These are phyloP conservation scores for Callyntrura sp. DNA, from an alignment of 2,888 invertebrate species.

Conservation along the genomic window DNA sequence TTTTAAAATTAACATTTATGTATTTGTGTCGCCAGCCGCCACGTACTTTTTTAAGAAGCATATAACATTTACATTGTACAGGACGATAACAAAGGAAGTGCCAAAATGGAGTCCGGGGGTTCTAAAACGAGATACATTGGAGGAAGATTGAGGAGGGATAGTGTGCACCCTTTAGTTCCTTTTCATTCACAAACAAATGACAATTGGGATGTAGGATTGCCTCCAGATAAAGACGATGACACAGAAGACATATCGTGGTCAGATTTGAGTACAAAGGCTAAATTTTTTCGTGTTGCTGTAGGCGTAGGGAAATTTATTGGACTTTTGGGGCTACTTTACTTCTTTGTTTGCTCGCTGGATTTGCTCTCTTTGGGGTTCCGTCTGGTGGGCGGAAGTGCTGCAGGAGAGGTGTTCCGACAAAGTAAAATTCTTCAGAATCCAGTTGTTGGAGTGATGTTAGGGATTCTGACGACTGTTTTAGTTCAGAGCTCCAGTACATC, in stretches of 20 bases:
- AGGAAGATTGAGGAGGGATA: slow-evolving; percentile 53
- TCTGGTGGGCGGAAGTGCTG: too few species aligned
- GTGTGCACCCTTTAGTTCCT: slow-evolving; percentile 62
- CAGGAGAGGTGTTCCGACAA: too few species aligned
- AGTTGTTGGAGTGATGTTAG: too few species aligned
- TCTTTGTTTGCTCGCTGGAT: too few species aligned
- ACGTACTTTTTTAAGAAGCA: too few species aligned
- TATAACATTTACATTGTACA: too few species aligned
- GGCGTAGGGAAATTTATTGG: slow-evolving; percentile 18
- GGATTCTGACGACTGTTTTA: too few species aligned
- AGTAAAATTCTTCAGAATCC: too few species aligned
- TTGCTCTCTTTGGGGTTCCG: too few species aligned
- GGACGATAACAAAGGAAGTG: background rate
- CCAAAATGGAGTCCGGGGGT: slow-evolving; percentile 13
- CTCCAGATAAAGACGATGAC: background rate
- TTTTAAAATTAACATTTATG: background rate
- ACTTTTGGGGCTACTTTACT: background rate
- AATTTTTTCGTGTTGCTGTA: background rate
- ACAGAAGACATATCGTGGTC: slow-evolving; percentile 9
- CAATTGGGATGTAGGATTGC: slow-evolving; percentile 40
- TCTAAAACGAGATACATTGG: slow-evolving; percentile 56
- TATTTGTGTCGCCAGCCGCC: background rate
- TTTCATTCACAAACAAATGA: background rate
- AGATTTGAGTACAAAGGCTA: slow-evolving; percentile 32
- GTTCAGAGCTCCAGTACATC: too few species aligned